These are phyloP conservation scores for Stenodema calcarata DNA, from an alignment of 2,888 invertebrate genomes.

Conservation along the genomic window DNA sequence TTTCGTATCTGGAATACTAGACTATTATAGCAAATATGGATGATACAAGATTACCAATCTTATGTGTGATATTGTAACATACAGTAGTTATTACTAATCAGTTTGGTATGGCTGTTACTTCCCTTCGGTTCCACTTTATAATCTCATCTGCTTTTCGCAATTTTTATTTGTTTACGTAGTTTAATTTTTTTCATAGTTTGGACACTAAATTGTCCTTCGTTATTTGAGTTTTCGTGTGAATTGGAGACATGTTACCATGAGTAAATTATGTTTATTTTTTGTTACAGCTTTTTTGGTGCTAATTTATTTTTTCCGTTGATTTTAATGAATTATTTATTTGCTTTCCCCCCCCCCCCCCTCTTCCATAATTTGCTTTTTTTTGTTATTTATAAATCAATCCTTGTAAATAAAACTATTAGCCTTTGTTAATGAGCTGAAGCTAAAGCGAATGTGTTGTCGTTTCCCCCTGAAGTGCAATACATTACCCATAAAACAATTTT, in stretches of 20 bases:
- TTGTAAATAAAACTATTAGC: not conserved
- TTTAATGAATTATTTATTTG: slow-evolving; percentile 13
- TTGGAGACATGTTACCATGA: slow-evolving; percentile 26
- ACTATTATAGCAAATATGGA: not conserved
- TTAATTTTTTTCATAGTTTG: not conserved
- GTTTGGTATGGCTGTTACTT: slow-evolving; percentile 43
- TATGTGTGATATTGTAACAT: slow-evolving; percentile 9
- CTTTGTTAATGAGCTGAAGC: not conserved
- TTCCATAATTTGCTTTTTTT: slow-evolving; percentile 28
- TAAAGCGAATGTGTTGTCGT: not conserved
- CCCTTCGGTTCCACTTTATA: not conserved
- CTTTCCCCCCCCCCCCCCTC: not conserved
- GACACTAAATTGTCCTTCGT: not conserved
- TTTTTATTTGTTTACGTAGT: not conserved
- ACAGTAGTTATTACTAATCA: slow-evolving; percentile 7
- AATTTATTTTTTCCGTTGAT: slow-evolving; percentile 17
- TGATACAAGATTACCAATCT: slow-evolving; percentile 22
- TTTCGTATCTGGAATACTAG: not conserved
- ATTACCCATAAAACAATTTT: not conserved
- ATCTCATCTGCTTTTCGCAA: not conserved
- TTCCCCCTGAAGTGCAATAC: not conserved
- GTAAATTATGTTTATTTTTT: slow-evolving; percentile 23
- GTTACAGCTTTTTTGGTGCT: slow-evolving; percentile 38
- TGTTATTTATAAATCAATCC: not conserved
- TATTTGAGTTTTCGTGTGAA: not conserved